phyloP scores from a whole-genome alignment of 2,113 vertebrate species.

The Indicator indicator region DNA sequence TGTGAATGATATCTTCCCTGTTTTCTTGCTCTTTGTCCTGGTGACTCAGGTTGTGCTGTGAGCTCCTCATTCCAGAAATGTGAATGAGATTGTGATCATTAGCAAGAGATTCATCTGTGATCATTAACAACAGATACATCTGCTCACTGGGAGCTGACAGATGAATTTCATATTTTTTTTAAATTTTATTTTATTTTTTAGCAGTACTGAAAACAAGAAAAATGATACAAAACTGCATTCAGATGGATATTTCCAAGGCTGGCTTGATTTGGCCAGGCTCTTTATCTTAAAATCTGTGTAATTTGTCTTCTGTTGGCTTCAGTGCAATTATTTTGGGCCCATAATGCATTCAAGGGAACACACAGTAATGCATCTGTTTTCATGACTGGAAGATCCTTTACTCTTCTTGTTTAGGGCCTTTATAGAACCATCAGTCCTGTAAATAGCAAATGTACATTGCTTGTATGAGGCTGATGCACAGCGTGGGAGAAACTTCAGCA shows the following conservation, averaged over 20 bases:
- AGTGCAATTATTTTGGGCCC: neutral
- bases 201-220: slow-evolving; percentile 10
- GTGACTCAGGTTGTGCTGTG: neutral
- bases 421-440: neutral
- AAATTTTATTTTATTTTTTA: neutral
- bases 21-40: neutral
- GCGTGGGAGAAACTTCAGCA: neutral
- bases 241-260: slow-evolving; percentile 12
- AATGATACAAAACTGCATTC: neutral
- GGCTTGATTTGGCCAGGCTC: neutral
- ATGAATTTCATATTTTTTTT: slow-evolving; percentile 5
- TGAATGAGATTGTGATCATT: slow-evolving; percentile 38
- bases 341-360: neutral
- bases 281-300: slow-evolving; percentile 16
- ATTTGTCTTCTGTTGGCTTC: slow-evolving; percentile 14
- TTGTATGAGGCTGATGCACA: neutral
- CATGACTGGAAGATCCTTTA: neutral
- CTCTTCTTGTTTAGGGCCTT: neutral
- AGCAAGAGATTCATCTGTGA: neutral
- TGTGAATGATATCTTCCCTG: neutral
- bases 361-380: neutral
- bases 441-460: neutral
- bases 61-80: slow-evolving; percentile 7
- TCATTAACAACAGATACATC: slow-evolving; percentile 11
- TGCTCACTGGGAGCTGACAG: neutral